These are phyloP conservation scores for Probosciger aterrimus DNA, from an alignment of 2,113 vertebrate species.

Conservation along the genomic window DNA sequence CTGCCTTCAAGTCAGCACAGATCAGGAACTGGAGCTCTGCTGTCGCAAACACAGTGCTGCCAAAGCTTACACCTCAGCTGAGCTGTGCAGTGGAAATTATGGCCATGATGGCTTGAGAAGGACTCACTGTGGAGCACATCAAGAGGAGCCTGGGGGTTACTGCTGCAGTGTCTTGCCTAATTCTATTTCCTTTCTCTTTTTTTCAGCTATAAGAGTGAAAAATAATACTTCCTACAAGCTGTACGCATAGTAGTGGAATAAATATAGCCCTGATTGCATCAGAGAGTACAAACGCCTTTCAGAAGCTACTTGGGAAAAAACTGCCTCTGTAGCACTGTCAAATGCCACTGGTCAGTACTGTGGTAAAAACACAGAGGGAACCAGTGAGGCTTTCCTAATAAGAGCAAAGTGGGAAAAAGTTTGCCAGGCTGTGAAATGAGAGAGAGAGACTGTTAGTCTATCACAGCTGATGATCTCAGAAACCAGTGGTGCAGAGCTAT, in stretches of 20 bases:
- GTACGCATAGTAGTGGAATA: background rate
- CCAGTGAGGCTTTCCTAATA: background rate
- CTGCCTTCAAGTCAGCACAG: background rate
- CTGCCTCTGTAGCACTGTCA: background rate
- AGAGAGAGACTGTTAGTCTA: background rate
- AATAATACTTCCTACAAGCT: background rate
- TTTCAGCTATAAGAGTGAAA: background rate
- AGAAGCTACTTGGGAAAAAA: background rate
- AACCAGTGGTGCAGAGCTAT: background rate
- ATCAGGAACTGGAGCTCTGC: background rate
- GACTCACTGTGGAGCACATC: background rate
- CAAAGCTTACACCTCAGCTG: background rate
- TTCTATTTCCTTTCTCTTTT: background rate
- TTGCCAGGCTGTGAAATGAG: background rate
- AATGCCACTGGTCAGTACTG: accelerated
- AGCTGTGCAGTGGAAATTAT: background rate
- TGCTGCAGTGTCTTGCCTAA: background rate
- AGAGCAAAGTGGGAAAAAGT: background rate
- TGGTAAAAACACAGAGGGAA: background rate
- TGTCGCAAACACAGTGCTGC: accelerated
- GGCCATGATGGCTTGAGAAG: background rate
- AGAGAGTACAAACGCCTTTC: background rate
- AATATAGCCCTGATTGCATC: background rate
- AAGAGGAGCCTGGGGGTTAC: background rate
- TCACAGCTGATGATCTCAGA: background rate